Conservation (phyloP, 2,113 vertebrate genomes). For the Pao palembangensis region DNA sequence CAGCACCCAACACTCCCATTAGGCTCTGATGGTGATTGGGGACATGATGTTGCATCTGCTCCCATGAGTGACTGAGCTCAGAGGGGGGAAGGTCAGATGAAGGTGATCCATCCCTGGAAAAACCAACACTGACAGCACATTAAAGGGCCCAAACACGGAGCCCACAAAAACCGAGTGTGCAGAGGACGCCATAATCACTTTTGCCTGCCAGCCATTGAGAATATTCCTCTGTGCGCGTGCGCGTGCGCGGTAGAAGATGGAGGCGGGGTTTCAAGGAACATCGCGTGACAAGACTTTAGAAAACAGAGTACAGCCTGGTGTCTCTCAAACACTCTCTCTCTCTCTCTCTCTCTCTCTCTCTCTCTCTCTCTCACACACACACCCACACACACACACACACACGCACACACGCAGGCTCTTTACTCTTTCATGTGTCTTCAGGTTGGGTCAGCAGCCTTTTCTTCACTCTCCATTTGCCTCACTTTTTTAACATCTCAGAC, state of each 20-base stretch:
- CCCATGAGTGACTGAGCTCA: slow-evolving; percentile 4
- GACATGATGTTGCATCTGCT: slow-evolving; percentile 9
- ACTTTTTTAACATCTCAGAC: slow-evolving; percentile 5
- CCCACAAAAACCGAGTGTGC: background rate
- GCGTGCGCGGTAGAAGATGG: slow-evolving; percentile 14
- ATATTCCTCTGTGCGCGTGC: slow-evolving; percentile 31
- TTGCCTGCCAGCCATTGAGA: slow-evolving; percentile 18
- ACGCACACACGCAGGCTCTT: slow-evolving; percentile 15
- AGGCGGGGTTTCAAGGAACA: slow-evolving; percentile 39
- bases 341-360: too few relatives aligned
- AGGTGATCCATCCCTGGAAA: slow-evolving; percentile 33
- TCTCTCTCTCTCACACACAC: too few relatives aligned
- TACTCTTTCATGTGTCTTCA: slow-evolving; percentile 54
- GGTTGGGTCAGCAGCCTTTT: slow-evolving; percentile 21
- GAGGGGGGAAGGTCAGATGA: slow-evolving; percentile 35
- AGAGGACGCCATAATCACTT: slow-evolving; percentile 31
- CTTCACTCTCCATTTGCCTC: slow-evolving; percentile 23
- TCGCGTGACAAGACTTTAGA: slow-evolving; percentile 67
- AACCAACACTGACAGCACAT: slow-evolving; percentile 23
- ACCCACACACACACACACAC: slow-evolving; percentile 4
- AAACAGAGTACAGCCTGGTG: slow-evolving; percentile 52
- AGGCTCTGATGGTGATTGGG: slow-evolving; percentile 31
- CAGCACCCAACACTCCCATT: background rate
- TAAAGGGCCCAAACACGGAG: slow-evolving; percentile 13
- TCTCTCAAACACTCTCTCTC: slow-evolving; percentile 31